Evolutionary conservation across 2,888 invertebrate genomes (phyloP), one percentile per base, ranked within the genome.

Genomic region (Eucera pruinosa): DNA sequence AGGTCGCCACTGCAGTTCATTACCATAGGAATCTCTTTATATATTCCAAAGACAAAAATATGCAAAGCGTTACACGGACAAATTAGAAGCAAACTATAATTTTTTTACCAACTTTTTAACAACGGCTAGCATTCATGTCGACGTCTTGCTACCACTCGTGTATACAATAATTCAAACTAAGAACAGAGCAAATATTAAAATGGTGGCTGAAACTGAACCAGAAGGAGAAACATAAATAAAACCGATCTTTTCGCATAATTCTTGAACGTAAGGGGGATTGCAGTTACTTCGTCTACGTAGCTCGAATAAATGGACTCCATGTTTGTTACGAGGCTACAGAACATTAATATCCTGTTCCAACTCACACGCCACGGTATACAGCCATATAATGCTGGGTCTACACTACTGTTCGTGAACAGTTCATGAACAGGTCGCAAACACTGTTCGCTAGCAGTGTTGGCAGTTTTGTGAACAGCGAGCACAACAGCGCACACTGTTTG

Each of bases 171-270:
- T 54, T 54, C 54, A 33, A 18, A 33, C 7, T 18, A 20, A 54
- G 18, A 33, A 33, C 33, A 11, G 33, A 54, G 33, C 33, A 54
- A 54, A 33, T 33, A 33, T 54, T 18, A 54, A 54, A 54, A 11
- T 25, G 5, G 15, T 4, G 25, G 20, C 15, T 23, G 23, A 18
- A 43, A 11, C 7, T n/a, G 15, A 5, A 9, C 18, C 18, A 43
- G n/a, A 43, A 13, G 39, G 15, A 20, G 36, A 5, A 5, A 7
- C 13, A 13, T 2, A 18, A 43, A 58, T 43, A 43, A 58, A 58
- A 58, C n/a, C 18, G 50, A 11, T 11, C 25, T 9, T 43, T 27
- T 7, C 18, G n/a, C 15, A 43, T 58, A 27, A 58, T 27, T 45
- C 27, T 58, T 43, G 30, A 30, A 30, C 30, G 30, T 30, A 30